phyloP scores from a whole-genome alignment of 23 tunicate genomes.

The Trididemnum miniatum region DNA sequence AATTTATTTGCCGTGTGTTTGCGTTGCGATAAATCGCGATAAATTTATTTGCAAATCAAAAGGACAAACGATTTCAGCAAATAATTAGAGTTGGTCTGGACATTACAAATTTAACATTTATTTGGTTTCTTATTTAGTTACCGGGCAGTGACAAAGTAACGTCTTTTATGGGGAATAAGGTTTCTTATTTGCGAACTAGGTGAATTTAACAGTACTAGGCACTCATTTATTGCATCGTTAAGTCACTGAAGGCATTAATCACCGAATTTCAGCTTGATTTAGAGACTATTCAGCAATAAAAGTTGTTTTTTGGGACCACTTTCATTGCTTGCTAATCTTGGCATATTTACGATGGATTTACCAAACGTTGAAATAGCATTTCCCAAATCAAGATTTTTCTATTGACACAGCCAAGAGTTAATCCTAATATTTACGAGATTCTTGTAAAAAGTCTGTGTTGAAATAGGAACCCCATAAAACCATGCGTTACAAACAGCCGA shows the following conservation, averaged over 20 bases:
- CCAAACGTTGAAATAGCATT: conserved; percentile 9
- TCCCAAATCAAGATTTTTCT: background rate
- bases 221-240: conserved; percentile 11
- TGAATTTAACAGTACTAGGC: background rate
- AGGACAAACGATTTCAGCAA: conserved; percentile 64
- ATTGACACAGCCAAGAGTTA: background rate
- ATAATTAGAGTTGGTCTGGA: conserved; percentile 11
- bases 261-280: background rate
- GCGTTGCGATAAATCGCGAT: conserved; percentile 56
- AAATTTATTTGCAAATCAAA: conserved; percentile 38
- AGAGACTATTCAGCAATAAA: background rate
- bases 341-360: conserved; percentile 34
- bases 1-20: too few species aligned
- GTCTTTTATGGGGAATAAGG: background rate
- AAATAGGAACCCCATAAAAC: conserved; percentile 17
- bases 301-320: conserved; percentile 11
- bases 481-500: too few species aligned
- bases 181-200: background rate
- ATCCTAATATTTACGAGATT: conserved; percentile 9
- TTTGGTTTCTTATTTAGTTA: conserved; percentile 24
- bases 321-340: background rate
- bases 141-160: background rate
- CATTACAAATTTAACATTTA: conserved; percentile 6
- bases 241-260: conserved; percentile 25
- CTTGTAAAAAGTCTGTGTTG: background rate